These are phyloP conservation scores for Uropsilus gracilis DNA, from an alignment of 2,113 vertebrate species.

Conservation along the genomic window DNA sequence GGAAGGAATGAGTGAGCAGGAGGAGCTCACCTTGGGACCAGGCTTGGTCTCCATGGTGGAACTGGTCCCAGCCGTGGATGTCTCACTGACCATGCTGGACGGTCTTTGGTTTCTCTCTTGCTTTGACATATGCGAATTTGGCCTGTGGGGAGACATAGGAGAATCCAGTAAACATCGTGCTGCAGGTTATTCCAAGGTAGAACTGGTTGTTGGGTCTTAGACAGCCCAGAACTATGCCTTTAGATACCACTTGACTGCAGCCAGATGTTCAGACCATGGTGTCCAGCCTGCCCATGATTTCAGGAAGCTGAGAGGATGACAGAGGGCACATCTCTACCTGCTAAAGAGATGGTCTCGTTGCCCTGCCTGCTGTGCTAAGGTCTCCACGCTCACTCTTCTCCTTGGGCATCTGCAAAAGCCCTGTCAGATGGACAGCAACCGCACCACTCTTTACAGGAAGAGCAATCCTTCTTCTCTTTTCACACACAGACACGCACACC, in stretches of 20 bases:
- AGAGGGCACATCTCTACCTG: neutral
- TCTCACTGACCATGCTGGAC: slow-evolving; percentile 95
- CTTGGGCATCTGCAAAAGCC: neutral
- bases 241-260: neutral
- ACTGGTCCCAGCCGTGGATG: slow-evolving; percentile 89
- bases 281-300: neutral
- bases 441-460: neutral
- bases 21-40: slow-evolving; percentile 88
- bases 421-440: neutral
- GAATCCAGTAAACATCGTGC: neutral
- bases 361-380: neutral
- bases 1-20: neutral
- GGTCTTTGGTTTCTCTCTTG: slow-evolving; percentile 92
- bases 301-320: neutral
- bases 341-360: neutral
- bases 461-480: neutral
- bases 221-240: neutral
- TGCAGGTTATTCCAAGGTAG: neutral
- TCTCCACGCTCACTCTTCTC: neutral
- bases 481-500: neutral
- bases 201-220: neutral
- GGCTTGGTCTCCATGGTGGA: slow-evolving; percentile 89
- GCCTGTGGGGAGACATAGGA: slow-evolving; percentile 83
- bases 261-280: neutral
- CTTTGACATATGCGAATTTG: slow-evolving; percentile 93